phyloP scores from a whole-genome alignment of 2,113 vertebrate species.

The Orientallactaga bullata region DNA sequence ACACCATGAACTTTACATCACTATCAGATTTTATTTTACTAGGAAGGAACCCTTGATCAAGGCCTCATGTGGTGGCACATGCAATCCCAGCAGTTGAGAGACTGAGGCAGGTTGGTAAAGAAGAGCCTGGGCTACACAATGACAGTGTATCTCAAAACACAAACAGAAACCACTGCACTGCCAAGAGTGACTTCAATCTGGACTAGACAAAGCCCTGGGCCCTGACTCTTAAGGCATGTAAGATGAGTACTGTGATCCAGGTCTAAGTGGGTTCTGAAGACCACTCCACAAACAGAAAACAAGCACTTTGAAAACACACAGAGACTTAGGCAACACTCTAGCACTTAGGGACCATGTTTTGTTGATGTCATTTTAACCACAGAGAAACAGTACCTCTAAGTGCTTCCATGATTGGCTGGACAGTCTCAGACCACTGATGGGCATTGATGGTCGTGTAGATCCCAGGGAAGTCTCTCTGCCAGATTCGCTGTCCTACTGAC shows the following conservation, averaged over 20 bases:
- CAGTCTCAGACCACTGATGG: slow-evolving; percentile 95
- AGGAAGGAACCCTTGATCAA: neutral
- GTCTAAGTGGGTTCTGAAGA: neutral
- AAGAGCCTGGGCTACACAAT: neutral
- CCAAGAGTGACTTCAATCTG: neutral
- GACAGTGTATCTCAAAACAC: neutral
- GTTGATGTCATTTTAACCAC: rapidly evolving
- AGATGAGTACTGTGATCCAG: neutral
- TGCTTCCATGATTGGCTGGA: slow-evolving; percentile 96
- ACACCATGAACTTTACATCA: neutral
- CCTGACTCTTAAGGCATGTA: too few relatives aligned
- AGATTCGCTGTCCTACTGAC: slow-evolving; percentile 97
- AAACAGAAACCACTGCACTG: neutral
- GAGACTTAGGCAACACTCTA: rapidly evolving
- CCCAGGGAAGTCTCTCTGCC: slow-evolving; percentile 98
- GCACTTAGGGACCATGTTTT: neutral
- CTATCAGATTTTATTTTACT: neutral
- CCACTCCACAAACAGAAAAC: neutral
- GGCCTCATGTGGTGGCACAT: neutral
- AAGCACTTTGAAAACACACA: neutral
- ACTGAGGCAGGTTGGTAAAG: neutral
- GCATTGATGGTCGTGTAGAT: slow-evolving; percentile 94
- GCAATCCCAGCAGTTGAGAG: neutral
- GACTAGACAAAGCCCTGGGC: neutral
- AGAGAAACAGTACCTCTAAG: slow-evolving; percentile 91